Evolutionary conservation across 2,888 invertebrate genomes (phyloP).

Genomic region (Sipha maydis): DNA sequence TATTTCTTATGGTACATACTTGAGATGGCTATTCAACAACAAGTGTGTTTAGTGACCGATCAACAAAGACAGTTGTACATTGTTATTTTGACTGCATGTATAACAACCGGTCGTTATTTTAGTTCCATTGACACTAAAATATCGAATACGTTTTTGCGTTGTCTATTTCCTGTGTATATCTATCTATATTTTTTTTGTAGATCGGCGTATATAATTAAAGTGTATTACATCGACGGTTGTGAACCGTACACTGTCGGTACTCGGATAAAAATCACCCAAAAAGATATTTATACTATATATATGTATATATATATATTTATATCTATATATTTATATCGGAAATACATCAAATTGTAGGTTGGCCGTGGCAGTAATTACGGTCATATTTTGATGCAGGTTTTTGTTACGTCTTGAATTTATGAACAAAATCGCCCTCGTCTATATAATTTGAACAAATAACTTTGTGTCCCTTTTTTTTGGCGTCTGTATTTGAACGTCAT

Average conservation of each 20-base stretch:
- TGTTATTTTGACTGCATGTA: not conserved
- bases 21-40: not conserved
- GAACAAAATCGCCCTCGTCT: constrained; percentile 32
- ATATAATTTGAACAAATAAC: constrained; percentile 42
- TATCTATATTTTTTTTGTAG: not conserved
- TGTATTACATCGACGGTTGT: not conserved
- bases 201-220: constrained; percentile 40
- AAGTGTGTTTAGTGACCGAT: constrained; percentile 31
- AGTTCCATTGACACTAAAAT: constrained; percentile 31
- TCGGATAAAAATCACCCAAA: not conserved
- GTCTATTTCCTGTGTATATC: not conserved
- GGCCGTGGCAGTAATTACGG: constrained; percentile 31
- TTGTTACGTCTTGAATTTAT: constrained; percentile 10
- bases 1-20: not conserved
- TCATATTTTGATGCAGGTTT: constrained; percentile 16
- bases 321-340: constrained; percentile 4
- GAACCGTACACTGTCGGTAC: not conserved
- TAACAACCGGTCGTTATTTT: not conserved
- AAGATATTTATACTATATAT: not conserved
- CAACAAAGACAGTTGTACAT: constrained; percentile 5
- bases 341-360: constrained; percentile 52
- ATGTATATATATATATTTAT: too few relatives aligned
- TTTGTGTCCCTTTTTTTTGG: constrained; percentile 30
- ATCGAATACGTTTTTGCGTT: not conserved
- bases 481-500: not conserved